Base-by-base conservation (phyloP, 2,797 vertebrate species). In the Rhynchonycteris naso region DNA sequence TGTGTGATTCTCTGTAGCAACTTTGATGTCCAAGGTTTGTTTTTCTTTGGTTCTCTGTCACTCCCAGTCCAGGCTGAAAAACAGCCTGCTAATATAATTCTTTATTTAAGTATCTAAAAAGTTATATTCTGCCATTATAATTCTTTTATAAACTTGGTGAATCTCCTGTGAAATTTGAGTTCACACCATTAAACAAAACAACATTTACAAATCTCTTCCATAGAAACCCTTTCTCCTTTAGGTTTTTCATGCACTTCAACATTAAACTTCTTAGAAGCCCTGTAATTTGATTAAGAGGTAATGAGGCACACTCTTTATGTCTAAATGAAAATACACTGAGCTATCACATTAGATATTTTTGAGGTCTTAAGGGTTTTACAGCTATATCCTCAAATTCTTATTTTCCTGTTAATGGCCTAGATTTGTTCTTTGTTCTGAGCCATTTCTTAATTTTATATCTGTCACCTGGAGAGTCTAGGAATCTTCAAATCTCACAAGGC, bases 391-490 rank as follows among this genome's bases (percentile, higher is more conserved):
- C 50, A 61, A 54, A 22, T 84, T 91, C 30, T n/a, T 81, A 54
- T 86, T 75, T 94, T 69, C 68, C 43, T 71, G 33, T 79, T 56
- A 71, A 4, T 93, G 52, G 30, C 61, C 61, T 87, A 54, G 7
- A 87, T 93, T 81, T 93, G 58, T 50, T 86, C 35, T 72, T 88
- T 15, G 33, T 47, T 83, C 30, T 28, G 24, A 90, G 47, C 33
- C 21, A 43, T 78, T 87, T 76, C 33, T 83, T 91, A 83, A 83
- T 91, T 95, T 91, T 93, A 52, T 18, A 88, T 71, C 71, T 87
- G 63, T 78, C 78, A 78, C n/a, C 35, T 72, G 11, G 16, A 72
- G 26, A 78, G 11, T 50, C 30, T 87, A 12, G 47, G n/a, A 38
- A 71, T 82, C 61, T 71, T 90, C 47, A 72, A 58, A n/a, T 88